Conservation (phyloP, 2,113 vertebrate species). For the Zosterops japonicus region DNA sequence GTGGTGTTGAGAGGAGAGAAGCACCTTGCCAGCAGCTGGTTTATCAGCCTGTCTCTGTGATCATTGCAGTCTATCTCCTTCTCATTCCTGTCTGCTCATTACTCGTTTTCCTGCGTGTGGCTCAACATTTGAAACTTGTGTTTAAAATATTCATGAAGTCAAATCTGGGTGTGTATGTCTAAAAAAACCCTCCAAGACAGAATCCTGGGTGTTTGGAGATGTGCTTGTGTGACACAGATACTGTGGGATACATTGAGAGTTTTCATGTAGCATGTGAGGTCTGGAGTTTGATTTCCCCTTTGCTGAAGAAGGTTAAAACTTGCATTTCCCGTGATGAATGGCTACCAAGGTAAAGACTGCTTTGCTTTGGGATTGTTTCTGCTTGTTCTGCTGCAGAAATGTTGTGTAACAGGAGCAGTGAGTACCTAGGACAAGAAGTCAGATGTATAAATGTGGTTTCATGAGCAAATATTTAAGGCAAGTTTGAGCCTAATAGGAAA, state of each 20-base stretch:
- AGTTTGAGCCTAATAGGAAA: not conserved
- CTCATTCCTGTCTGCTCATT: not conserved
- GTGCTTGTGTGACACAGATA: not conserved
- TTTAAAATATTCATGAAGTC: not conserved
- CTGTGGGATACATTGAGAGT: not conserved
- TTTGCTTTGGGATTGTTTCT: not conserved
- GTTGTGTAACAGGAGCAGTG: not conserved
- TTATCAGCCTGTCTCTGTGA: not conserved
- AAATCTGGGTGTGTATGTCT: not conserved
- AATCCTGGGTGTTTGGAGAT: not conserved
- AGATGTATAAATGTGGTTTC: not conserved
- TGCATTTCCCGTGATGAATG: not conserved
- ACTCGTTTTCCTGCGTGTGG: not conserved
- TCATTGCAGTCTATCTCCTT: not conserved
- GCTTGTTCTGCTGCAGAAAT: not conserved
- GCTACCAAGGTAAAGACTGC: not conserved
- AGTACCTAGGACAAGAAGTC: not conserved
- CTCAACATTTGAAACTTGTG: not conserved
- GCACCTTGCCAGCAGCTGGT: not conserved
- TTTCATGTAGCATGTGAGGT: not conserved
- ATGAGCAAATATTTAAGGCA: not conserved
- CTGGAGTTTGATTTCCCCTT: not conserved
- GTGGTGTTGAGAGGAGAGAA: not conserved
- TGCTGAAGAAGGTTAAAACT: not conserved
- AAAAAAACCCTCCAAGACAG: not conserved